Percentiles rank a stretch among this genome's conserved stretches.
phyloP scores from a whole-genome alignment of 1,140 invertebrate species.

The Thaumetopoea pityocampa region DNA sequence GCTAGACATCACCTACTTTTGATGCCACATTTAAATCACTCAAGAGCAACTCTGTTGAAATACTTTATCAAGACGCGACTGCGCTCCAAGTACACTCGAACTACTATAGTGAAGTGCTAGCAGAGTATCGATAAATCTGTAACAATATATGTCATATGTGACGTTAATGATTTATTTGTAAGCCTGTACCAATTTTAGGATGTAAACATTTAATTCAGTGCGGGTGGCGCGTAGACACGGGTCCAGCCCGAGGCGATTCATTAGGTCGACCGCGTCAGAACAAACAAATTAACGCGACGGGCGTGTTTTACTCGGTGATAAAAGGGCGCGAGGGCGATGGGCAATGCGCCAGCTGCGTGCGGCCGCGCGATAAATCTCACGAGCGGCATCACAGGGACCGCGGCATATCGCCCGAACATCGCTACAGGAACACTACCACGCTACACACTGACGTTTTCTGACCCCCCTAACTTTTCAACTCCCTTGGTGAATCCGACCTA shows the following conservation, averaged over 20 bases:
- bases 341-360: conserved; percentile 61
- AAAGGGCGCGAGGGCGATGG: conserved; percentile 63
- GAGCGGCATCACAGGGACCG: conserved; percentile 20
- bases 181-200: conserved; percentile 52
- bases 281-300: conserved; percentile 73
- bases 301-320: conserved; percentile 66
- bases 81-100: neutral
- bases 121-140: conserved; percentile 2
- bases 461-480: conserved; percentile 6
- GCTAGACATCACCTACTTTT: conserved; percentile 39
- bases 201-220: conserved; percentile 57
- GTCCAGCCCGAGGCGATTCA: conserved; percentile 66
- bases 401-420: conserved; percentile 20
- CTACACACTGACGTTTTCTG: neutral
- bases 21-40: conserved; percentile 27
- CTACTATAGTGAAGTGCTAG: neutral
- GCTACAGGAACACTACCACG: conserved; percentile 4
- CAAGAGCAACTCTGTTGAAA: conserved; percentile 12
- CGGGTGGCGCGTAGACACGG: conserved; percentile 51
- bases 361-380: conserved; percentile 56
- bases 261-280: conserved; percentile 66
- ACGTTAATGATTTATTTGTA: conserved; percentile 66
- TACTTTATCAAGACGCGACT: conserved; percentile 1
- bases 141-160: conserved; percentile 20
- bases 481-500: conserved; percentile 1